Conservation (phyloP, 2,113 vertebrate genomes). For the Prionailurus viverrinus region DNA sequence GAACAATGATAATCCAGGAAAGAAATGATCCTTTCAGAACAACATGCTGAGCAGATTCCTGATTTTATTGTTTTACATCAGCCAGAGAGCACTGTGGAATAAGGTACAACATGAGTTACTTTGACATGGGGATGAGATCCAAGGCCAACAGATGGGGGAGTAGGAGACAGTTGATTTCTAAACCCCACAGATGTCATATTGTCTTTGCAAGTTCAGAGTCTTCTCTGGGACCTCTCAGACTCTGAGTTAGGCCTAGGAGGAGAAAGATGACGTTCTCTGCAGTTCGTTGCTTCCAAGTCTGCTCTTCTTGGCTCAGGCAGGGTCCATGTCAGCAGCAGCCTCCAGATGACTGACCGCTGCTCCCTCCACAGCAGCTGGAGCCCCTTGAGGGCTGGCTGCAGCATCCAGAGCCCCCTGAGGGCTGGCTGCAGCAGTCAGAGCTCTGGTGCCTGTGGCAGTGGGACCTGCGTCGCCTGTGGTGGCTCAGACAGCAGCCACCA, state of each 20-base stretch:
- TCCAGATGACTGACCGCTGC: neutral
- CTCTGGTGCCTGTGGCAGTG: neutral
- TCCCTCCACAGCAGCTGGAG: neutral
- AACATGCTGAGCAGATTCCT: neutral
- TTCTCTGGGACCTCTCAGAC: neutral
- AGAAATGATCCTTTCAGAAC: neutral
- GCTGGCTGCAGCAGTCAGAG: constrained; percentile 23
- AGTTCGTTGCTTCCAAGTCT: neutral
- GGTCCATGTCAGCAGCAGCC: neutral
- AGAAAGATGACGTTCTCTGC: neutral
- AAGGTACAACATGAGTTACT: too few species aligned
- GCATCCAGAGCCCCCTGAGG: neutral
- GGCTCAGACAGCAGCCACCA: constrained; percentile 48
- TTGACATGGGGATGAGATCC: neutral
- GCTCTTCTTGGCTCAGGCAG: neutral
- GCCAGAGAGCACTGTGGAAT: neutral
- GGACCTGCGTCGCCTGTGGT: neutral
- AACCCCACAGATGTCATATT: neutral
- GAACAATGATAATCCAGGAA: neutral
- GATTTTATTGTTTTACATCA: constrained; percentile 5
- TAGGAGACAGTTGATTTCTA: neutral
- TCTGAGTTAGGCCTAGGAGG: neutral
- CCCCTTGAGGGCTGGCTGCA: neutral
- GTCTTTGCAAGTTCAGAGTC: neutral
- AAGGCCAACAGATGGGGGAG: neutral